Conservation (phyloP, 1,140 invertebrate genomes). For the Cylas formicarius region DNA sequence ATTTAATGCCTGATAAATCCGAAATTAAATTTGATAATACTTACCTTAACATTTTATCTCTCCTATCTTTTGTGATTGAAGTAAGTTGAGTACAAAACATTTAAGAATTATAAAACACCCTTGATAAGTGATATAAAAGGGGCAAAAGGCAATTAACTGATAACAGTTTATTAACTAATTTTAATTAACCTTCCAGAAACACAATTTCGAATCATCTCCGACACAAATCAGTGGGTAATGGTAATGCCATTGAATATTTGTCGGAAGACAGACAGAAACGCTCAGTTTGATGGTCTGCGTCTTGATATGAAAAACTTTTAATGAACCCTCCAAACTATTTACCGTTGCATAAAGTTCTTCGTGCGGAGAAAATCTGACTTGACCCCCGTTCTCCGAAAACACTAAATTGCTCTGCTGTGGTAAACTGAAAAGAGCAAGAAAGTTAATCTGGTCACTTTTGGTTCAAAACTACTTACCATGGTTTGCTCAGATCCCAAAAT, state of each 20-base stretch:
- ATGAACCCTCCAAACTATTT: conserved; percentile 50
- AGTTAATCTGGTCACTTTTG: background rate
- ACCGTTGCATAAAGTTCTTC: conserved; percentile 53
- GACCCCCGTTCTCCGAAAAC: conserved; percentile 52
- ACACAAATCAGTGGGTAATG: conserved; percentile 54
- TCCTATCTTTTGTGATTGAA: too few species aligned
- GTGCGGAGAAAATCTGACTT: conserved; percentile 48
- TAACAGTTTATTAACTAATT: conserved; percentile 47
- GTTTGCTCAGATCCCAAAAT: conserved; percentile 55
- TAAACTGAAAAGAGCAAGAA: conserved; percentile 44
- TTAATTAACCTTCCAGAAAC: conserved; percentile 57
- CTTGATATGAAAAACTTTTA: conserved; percentile 54
- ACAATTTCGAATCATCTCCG: conserved; percentile 53
- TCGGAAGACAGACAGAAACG: conserved; percentile 47
- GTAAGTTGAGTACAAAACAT: too few species aligned
- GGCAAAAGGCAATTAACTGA: too few species aligned
- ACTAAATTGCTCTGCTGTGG: conserved; percentile 49
- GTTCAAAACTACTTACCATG: conserved; percentile 42
- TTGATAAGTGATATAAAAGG: too few species aligned
- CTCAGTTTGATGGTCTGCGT: conserved; percentile 48
- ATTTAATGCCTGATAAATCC: too few species aligned
- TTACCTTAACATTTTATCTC: too few species aligned
- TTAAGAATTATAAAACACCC: too few species aligned
- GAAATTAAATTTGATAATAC: too few species aligned
- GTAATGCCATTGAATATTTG: conserved; percentile 56